Conservation (phyloP, 2,888 invertebrate species). For the Mythimna lalbum region DNA sequence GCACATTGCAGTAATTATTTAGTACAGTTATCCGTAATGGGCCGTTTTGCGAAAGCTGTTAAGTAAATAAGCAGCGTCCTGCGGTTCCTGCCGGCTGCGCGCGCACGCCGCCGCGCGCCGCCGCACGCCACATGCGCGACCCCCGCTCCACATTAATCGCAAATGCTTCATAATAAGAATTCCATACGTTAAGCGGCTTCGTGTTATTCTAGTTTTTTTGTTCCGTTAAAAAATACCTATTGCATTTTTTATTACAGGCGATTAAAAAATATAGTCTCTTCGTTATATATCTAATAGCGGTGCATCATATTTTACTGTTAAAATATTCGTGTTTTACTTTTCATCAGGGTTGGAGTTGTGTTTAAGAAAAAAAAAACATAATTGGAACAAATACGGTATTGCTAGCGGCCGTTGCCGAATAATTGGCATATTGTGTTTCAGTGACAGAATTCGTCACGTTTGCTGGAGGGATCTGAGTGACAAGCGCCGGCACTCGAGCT, state of each 20-base stretch:
- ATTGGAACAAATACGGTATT: constrained; percentile 9
- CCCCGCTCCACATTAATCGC: constrained; percentile 63
- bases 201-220: constrained; percentile 64
- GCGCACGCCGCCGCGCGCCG: constrained; percentile 57
- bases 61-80: constrained; percentile 89
- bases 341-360: constrained; percentile 1
- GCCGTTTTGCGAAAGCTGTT: constrained; percentile 90
- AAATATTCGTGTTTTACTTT: constrained; percentile 28
- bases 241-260: constrained; percentile 46
- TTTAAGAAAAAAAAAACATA: constrained; percentile 14
- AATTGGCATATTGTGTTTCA: constrained; percentile 32
- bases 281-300: constrained; percentile 31
- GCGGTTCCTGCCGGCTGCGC: constrained; percentile 84
- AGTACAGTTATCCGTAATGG: constrained; percentile 90
- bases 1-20: constrained; percentile 91
- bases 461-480: constrained; percentile 49
- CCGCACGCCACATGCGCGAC: constrained; percentile 51
- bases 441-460: constrained; percentile 53
- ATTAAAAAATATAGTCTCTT: constrained; percentile 35
- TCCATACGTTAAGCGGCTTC: constrained; percentile 72
- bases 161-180: constrained; percentile 79
- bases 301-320: constrained; percentile 48
- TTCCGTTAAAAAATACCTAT: constrained; percentile 55
- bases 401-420: constrained; percentile 37
- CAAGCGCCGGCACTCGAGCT: constrained; percentile 53